Base-by-base conservation (phyloP, 1,140 invertebrate species). In the Drosophila virilis region DNA sequence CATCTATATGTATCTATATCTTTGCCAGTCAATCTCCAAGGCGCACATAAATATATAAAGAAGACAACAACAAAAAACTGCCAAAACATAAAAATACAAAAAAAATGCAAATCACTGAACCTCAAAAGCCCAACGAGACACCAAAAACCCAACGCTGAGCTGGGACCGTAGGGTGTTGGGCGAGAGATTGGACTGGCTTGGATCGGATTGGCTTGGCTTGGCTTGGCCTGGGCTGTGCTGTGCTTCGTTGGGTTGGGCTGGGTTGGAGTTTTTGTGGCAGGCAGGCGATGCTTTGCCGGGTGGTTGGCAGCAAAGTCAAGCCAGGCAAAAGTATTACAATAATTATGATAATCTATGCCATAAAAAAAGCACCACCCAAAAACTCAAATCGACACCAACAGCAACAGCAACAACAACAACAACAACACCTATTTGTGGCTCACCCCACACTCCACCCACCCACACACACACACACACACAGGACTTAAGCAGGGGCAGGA, bases 301-400 rank as follows among this genome's bases (percentile, higher is more conserved):
- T 67, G 73, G 73, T 48, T 72, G 48, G 46, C 61, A 73, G 57
- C 60, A 72, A 45, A 86, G 83, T 83, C 83, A 86, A 82, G 83
- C 83, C 79, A 82, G 86, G 83, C 83, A 88, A 88, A 86, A 88
- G 86, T 83, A 90, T 90, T 90, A 90, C 86, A 90, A 90, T 90
- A 90, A 90, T 90, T 90, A 90, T 90, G 88, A 90, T 90, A 90
- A 90, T 90, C 88, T 90, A 86, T 80, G 82, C 86, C 88, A 90
- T 90, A 90, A 90, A 90, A 90, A 76, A 70, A 80, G 9, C 15
- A 67, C 9, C 43, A 52, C 54, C 58, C 54, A 59, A 37, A 13
- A 65, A 65, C 59, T 65, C 32, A 48, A 69, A 35, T 54, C 55
- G 42, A 60, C 61, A 61, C 65, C 55, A 46, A 64, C 65, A 76